phyloP scores from a whole-genome alignment of 1,140 invertebrate species.

The Brachionus plicatilis region DNA sequence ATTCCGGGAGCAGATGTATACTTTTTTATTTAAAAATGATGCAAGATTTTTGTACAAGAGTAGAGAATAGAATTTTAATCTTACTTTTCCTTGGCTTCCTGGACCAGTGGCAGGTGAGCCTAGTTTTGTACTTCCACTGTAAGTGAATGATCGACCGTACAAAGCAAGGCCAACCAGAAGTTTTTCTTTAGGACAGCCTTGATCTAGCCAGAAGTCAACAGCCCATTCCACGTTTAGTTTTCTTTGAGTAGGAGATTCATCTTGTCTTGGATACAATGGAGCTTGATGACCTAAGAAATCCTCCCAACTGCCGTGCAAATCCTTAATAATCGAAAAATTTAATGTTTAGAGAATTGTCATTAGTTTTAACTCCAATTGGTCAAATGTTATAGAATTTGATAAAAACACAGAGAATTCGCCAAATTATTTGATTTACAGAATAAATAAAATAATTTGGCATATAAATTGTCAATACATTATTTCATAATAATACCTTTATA shows the following conservation, averaged over 20 bases:
- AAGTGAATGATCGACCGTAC: constrained; percentile 77
- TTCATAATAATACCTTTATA: no score
- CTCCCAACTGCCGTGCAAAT: constrained; percentile 40
- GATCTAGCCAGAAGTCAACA: constrained; percentile 63
- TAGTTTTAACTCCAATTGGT: no score
- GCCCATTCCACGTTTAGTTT: constrained; percentile 46
- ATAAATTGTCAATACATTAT: no score
- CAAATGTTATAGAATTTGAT: no score
- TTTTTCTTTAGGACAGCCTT: constrained; percentile 72
- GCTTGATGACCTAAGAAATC: constrained; percentile 11
- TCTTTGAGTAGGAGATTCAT: background rate
- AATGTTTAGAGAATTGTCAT: no score
- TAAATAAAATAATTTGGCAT: no score
- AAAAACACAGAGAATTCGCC: no score
- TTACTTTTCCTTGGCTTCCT: constrained; percentile 66
- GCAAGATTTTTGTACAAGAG: constrained; percentile 76
- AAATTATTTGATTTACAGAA: no score
- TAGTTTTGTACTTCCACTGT: constrained; percentile 69
- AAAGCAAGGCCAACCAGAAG: constrained; percentile 77
- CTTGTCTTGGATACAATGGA: constrained; percentile 18
- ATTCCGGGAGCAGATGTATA: constrained; percentile 80
- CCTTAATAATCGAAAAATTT: background rate
- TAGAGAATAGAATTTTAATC: constrained; percentile 74
- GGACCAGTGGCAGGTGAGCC: constrained; percentile 72
- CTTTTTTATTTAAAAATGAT: constrained; percentile 59